phyloP scores from a whole-genome alignment of 2,113 vertebrate genomes.

The Peromyscus leucopus region DNA sequence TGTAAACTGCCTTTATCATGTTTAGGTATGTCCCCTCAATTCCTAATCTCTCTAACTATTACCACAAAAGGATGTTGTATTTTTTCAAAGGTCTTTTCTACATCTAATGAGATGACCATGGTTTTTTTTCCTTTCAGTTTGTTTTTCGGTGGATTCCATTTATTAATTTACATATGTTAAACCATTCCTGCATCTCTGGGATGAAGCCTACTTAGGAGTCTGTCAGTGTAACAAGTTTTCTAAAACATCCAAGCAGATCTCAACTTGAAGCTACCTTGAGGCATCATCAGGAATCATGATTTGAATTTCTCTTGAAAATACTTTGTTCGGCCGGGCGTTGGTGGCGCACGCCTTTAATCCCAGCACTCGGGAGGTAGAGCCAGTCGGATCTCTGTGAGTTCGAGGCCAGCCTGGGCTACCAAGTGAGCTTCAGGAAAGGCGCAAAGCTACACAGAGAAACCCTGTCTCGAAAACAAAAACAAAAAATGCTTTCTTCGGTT shows the following conservation, averaged over 20 bases:
- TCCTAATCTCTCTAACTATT: not conserved
- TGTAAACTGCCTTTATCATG: not conserved
- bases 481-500: not conserved
- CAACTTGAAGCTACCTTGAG: not conserved
- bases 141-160: not conserved
- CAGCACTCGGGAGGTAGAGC: too few species aligned
- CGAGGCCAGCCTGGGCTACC: too few species aligned
- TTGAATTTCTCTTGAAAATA: not conserved
- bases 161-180: not conserved
- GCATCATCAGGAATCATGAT: not conserved
- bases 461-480: too few species aligned
- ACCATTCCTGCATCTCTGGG: not conserved
- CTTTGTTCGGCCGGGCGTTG: not conserved
- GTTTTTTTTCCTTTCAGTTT: not conserved
- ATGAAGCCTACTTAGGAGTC: not conserved
- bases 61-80: not conserved
- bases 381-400: too few species aligned
- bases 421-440: too few species aligned
- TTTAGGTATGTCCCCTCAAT: not conserved
- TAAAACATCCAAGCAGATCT: constrained; percentile 21
- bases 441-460: too few species aligned
- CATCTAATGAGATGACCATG: not conserved
- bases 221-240: not conserved
- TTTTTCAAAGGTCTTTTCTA: not conserved
- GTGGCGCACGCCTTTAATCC: too few species aligned